Conservation (phyloP, 1,140 invertebrate species). For the Zophobas atratus region DNA sequence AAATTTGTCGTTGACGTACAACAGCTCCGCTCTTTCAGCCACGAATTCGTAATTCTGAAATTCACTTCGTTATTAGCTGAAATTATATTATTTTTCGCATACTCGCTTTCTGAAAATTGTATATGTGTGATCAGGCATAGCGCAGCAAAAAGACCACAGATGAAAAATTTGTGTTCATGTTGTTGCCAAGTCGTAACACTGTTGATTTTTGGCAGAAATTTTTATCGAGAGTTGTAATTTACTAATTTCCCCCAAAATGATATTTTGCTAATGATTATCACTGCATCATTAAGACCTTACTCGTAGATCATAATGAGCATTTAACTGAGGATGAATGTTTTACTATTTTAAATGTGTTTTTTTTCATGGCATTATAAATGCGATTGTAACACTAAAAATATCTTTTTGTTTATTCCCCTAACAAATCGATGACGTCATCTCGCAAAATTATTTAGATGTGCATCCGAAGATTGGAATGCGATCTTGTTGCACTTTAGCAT, state of each 20-base stretch:
- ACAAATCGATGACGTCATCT: too few relatives aligned
- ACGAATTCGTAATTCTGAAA: slow-evolving; percentile 34
- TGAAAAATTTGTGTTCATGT: too few relatives aligned
- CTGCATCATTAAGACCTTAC: slow-evolving; percentile 3
- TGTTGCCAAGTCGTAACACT: background rate
- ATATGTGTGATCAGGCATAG: background rate
- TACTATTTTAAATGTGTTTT: background rate
- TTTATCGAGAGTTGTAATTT: slow-evolving; percentile 27
- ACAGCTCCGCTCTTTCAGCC: slow-evolving; percentile 20
- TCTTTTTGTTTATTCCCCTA: too few relatives aligned
- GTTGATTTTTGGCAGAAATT: background rate
- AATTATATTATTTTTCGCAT: too few relatives aligned
- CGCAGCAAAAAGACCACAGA: too few relatives aligned
- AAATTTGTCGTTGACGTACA: slow-evolving; percentile 29
- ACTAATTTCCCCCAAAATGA: background rate
- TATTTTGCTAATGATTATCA: slow-evolving; percentile 22
- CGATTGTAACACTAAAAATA: too few relatives aligned
- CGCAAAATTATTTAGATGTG: too few relatives aligned
- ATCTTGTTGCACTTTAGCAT: too few relatives aligned
- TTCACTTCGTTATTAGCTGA: too few relatives aligned
- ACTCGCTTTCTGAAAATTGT: background rate
- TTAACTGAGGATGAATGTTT: background rate
- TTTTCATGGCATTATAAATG: too few relatives aligned
- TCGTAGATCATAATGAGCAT: slow-evolving; percentile 14
- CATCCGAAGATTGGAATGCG: too few relatives aligned